Evolutionary conservation across 1,140 invertebrate species (phyloP).

Genomic region (Ostrea denselamellosa): DNA sequence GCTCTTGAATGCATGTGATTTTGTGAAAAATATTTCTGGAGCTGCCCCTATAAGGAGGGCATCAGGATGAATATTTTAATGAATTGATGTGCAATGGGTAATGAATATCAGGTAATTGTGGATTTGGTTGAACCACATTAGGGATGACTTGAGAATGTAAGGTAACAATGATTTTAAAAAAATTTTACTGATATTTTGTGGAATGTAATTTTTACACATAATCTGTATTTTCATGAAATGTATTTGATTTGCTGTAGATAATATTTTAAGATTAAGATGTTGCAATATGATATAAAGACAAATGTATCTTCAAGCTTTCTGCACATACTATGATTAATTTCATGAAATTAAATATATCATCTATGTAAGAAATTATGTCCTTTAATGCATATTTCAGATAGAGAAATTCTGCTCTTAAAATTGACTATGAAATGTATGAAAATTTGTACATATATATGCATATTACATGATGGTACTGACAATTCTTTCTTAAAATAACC

Average conservation of each 20-base stretch:
- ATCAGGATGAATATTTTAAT: slow-evolving; percentile 18
- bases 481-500: not conserved
- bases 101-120: not conserved
- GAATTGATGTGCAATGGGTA: slow-evolving; percentile 5
- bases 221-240: slow-evolving; percentile 1
- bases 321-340: slow-evolving; percentile 24
- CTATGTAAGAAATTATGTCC: not conserved
- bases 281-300: slow-evolving; percentile 3
- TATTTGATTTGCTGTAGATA: not conserved
- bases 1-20: not conserved
- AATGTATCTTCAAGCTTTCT: slow-evolving; percentile 12
- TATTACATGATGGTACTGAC: slow-evolving; percentile 4
- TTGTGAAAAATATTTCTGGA: not conserved
- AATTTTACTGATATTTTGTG: slow-evolving; percentile 24
- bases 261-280: slow-evolving; percentile 28
- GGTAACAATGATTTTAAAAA: not conserved
- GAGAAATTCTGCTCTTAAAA: slow-evolving; percentile 7
- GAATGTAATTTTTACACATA: slow-evolving; percentile 12
- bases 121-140: not conserved
- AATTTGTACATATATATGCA: not conserved
- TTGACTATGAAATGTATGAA: not conserved
- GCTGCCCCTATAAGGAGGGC: not conserved
- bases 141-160: not conserved
- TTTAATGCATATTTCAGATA: not conserved
- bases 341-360: not conserved